These are phyloP conservation scores for Dysdera silvatica DNA, from an alignment of 1,140 invertebrate genomes.

Conservation along the genomic window DNA sequence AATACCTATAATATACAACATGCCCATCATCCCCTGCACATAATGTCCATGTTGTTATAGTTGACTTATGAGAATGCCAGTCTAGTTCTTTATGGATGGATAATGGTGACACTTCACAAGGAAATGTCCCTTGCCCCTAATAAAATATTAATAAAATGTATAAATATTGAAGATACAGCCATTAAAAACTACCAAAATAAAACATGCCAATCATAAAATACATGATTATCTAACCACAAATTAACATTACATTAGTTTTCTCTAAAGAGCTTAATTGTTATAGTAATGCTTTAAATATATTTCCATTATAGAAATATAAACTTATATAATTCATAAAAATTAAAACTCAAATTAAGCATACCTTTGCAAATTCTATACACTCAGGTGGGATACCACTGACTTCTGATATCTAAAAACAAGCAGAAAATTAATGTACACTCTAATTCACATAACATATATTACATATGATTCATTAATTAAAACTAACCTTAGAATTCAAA, in stretches of 20 bases:
- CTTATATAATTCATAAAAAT: too few species aligned
- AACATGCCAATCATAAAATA: too few species aligned
- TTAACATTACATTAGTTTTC: too few species aligned
- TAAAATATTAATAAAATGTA: neutral
- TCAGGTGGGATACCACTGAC: slow-evolving; percentile 55
- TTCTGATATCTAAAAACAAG: slow-evolving; percentile 48
- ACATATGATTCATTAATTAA: neutral
- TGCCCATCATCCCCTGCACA: slow-evolving; percentile 52
- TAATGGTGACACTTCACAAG: slow-evolving; percentile 52
- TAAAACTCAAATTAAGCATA: slow-evolving; percentile 25
- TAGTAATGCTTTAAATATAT: too few species aligned
- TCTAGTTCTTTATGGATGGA: slow-evolving; percentile 51
- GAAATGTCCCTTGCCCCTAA: slow-evolving; percentile 50
- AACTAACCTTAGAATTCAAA: slow-evolving; percentile 42
- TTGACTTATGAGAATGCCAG: slow-evolving; percentile 49
- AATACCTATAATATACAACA: slow-evolving; percentile 54
- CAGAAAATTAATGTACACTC: slow-evolving; percentile 1
- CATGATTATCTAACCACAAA: too few species aligned
- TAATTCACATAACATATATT: neutral
- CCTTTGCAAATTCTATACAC: slow-evolving; percentile 56
- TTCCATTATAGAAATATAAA: too few species aligned
- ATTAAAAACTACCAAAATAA: too few species aligned
- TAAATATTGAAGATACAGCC: too few species aligned
- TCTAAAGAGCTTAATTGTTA: too few species aligned
- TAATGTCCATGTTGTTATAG: slow-evolving; percentile 47